Evolutionary conservation across 2,113 vertebrate genomes (phyloP).

Genomic region (Eleginops maclovinus): DNA sequence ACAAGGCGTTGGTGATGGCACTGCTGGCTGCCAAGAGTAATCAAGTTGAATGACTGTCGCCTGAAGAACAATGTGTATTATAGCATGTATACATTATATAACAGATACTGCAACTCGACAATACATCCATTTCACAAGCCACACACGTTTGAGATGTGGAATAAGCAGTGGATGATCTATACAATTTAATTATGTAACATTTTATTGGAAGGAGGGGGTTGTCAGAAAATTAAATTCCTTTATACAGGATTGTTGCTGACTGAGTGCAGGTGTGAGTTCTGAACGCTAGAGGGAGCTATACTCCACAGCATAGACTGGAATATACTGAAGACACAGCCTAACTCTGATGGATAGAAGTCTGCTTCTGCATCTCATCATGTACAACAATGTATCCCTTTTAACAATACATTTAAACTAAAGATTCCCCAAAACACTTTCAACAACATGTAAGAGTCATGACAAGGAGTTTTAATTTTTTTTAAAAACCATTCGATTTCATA

Average conservation of each 20-base stretch:
- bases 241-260: neutral
- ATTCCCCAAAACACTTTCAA: neutral
- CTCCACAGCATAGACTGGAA: conserved; percentile 15
- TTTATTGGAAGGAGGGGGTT: conserved; percentile 4
- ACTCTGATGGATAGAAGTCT: neutral
- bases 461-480: neutral
- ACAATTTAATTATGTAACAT: conserved; percentile 17
- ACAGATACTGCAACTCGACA: neutral
- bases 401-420: neutral
- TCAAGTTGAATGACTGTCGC: conserved; percentile 6
- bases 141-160: neutral
- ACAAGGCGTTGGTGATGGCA: neutral
- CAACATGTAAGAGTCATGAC: neutral
- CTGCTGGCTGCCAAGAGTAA: conserved; percentile 2
- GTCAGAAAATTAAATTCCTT: conserved; percentile 55
- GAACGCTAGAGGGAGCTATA: conserved; percentile 63
- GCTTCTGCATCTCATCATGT: neutral
- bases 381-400: neutral
- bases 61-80: conserved; percentile 9
- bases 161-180: conserved; percentile 4
- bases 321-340: accelerated
- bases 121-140: neutral
- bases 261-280: conserved; percentile 18
- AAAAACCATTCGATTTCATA: too few relatives aligned
- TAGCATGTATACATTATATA: neutral